Evolutionary conservation across 2,113 vertebrate genomes (phyloP), one percentile per base, ranked within the genome.

Genomic region (Centropus bengalensis): DNA sequence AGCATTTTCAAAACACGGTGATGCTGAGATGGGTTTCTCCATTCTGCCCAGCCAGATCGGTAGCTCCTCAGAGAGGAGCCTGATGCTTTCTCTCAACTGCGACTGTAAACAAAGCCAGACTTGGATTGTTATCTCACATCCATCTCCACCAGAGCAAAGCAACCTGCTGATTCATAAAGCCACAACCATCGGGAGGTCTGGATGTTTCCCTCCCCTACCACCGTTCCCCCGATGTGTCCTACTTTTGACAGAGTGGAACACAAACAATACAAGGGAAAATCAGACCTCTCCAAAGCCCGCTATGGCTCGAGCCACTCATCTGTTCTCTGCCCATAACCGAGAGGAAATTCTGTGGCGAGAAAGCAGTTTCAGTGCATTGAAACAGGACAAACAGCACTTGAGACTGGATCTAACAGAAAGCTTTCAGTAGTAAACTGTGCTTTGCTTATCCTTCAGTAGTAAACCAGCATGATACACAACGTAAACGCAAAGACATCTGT

Each of bases 31-130:
- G 24, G 80, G 90, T 67, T 91, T 86, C 76, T 82, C 64, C 56
- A 91, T 89, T 94, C 60, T 83, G 94, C 93, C 66, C 92, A 93
- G 92, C 59, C 45, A 69, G 82, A 66, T 73, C 33, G 22, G 84
- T 93, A 97, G 97, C 95, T 96, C 76, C 91, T 81, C 85, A 66
- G 94, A 81, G 92, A 64, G 70, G 7, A 93, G 69, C 58, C 79
- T 82, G 32, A 17, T 0, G 22, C 67, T 81, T 96, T 82, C 77
- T 91, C 75, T 88, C 59, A 20, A 93, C 87, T 14, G 8, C 51
- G 86, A 56, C 28, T 71, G 54, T 82, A 88, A 91, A 91, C 33
- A 92, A 82, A 89, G 78, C 64, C 3, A 5, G 69, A 45, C 26
- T 84, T 24, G 23, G n/a, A 89, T 94, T 76, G 88, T 94, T 78